Conservation (phyloP, 2,888 invertebrate species). For the Andrena trimmerana region DNA sequence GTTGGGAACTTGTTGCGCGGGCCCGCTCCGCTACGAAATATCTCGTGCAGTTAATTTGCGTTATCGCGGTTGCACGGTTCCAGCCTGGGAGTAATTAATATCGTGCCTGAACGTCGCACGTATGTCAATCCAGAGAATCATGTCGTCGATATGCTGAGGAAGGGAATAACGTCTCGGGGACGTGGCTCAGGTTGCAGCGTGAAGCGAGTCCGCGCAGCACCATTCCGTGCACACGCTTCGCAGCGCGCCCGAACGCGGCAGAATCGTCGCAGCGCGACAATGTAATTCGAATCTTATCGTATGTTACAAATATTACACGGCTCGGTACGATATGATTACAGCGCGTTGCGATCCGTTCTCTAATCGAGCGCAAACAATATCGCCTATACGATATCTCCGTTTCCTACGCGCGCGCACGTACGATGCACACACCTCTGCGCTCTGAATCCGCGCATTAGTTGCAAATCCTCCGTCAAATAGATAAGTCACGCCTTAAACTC, state of each 20-base stretch:
- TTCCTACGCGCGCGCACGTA: slow-evolving; percentile 25
- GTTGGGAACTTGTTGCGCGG: slow-evolving; percentile 54
- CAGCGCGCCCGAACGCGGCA: slow-evolving; percentile 5
- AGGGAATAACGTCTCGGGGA: neutral
- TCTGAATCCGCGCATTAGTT: slow-evolving; percentile 10
- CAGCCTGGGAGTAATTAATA: neutral
- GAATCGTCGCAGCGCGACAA: slow-evolving; percentile 26
- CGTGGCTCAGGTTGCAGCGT: slow-evolving; percentile 14
- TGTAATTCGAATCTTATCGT: slow-evolving; percentile 36
- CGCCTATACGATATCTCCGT: slow-evolving; percentile 17
- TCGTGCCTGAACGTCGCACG: neutral
- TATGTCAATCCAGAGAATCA: neutral
- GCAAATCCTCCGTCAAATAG: slow-evolving; percentile 6
- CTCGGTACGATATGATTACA: neutral
- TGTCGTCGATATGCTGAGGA: neutral
- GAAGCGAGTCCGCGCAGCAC: neutral
- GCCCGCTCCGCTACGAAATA: neutral
- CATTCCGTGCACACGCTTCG: neutral
- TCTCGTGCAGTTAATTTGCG: slow-evolving; percentile 10
- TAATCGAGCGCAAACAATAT: slow-evolving; percentile 24
- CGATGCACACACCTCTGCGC: neutral
- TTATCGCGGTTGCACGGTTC: neutral
- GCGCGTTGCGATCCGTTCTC: slow-evolving; percentile 20
- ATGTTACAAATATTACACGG: slow-evolving; percentile 38
- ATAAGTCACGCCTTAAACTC: slow-evolving; percentile 28